Evolutionary conservation across 2,888 invertebrate genomes (phyloP), one percentile per base, ranked within the genome.

Genomic region (Drosophila mercatorum): DNA sequence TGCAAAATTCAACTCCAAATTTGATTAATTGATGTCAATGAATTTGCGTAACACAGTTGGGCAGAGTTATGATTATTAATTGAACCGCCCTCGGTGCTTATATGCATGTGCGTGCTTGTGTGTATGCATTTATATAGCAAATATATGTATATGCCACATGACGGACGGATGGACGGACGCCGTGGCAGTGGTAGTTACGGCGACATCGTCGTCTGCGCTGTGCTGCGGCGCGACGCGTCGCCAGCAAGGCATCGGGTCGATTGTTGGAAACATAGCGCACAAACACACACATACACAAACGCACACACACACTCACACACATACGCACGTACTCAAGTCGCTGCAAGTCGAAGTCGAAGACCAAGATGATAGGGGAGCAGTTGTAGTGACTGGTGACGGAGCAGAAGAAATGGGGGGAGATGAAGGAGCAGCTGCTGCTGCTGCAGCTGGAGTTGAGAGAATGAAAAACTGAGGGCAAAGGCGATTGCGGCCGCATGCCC

Each of bases 401-500:
- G 17, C 17, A 40, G 36, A 52, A 10, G 53, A 40, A 14, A 40
- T 34, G 40, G 44, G 22, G n/a, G 41, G 41, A 53, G 55, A 41
- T 47, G 26, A 56, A 49, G 70, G 36, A 57, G 26, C 40, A 7
- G 68, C 53, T 10, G 26, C 40, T 11, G 38, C 17, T 26, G 46
- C 44, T 46, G 46, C 7, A 5, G 46, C 44, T 57, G 38, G 28
- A 59, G 38, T 26, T 11, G 44, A 10, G 36, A 28, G 41, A 36
- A 44, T 31, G 58, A 11, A 46, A 43, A 31, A 43, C 55, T 46
- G 57, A 62, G 86, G 78, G 60, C 76, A 82, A 76, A 72, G 68
- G 78, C 78, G 81, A 80, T 53, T 70, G 80, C 86, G 71, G 85
- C 78, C 72, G 89, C 88, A 87, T 84, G 66, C 85, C 68, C 80